Evolutionary conservation across 2,113 vertebrate species (phyloP).

Genomic region (Eupsittula cactorum): DNA sequence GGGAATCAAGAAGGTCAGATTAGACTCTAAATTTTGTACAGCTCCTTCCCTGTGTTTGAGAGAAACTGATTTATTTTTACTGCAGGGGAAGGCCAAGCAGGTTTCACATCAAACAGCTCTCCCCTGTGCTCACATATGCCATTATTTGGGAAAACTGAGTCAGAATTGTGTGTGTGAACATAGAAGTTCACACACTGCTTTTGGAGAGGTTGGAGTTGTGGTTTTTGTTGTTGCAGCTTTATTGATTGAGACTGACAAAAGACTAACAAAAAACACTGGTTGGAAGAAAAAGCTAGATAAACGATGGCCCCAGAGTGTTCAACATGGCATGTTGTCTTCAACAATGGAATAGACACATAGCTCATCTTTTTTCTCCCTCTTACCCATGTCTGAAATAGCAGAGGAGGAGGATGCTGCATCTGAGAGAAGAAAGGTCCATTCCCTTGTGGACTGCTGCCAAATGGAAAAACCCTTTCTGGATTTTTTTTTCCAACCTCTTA

Average conservation of each 20-base stretch:
- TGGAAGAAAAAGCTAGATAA: not conserved
- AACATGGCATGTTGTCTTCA: fast-evolving
- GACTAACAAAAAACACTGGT: not conserved
- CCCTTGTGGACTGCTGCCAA: not conserved
- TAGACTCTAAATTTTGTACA: not conserved
- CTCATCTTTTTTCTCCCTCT: not conserved
- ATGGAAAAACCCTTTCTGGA: not conserved
- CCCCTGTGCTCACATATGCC: not conserved
- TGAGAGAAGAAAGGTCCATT: not conserved
- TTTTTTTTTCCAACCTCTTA: not conserved
- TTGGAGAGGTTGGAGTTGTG: not conserved
- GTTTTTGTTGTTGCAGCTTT: not conserved
- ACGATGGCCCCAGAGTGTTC: not conserved
- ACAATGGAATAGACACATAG: not conserved
- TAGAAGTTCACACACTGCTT: not conserved
- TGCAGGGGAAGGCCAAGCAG: not conserved
- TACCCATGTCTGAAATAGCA: not conserved
- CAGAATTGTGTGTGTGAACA: not conserved
- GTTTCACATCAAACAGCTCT: not conserved
- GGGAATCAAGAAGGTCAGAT: not conserved
- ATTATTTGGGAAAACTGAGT: not conserved
- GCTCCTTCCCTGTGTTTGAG: not conserved
- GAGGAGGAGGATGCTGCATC: not conserved
- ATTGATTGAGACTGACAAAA: not conserved
- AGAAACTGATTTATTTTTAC: not conserved